A percentile compares a stretch with the other conserved stretches of the same genome.
These are phyloP conservation scores for Unio pictorum DNA, from an alignment of 2,888 invertebrate genomes.

Conservation along the genomic window DNA sequence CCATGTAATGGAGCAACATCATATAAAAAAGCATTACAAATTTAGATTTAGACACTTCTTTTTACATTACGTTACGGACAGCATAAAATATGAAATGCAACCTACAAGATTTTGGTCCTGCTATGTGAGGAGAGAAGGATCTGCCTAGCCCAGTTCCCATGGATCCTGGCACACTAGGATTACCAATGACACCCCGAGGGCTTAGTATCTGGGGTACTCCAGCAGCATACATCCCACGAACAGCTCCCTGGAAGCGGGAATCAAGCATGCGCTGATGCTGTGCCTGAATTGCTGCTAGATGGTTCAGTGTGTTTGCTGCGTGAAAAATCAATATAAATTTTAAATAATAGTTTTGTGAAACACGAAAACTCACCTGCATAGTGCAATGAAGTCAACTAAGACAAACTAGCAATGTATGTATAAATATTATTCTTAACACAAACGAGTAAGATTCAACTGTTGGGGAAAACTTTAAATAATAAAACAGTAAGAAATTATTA, in stretches of 20 bases:
- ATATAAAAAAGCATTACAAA: not conserved
- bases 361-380: too few species aligned
- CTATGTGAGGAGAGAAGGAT: slow-evolving; percentile 45
- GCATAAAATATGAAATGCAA: not conserved
- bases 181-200: slow-evolving; percentile 30
- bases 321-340: too few species aligned
- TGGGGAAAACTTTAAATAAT: too few species aligned
- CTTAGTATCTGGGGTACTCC: slow-evolving; percentile 30
- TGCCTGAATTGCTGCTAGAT: slow-evolving; percentile 33
- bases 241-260: slow-evolving; percentile 47
- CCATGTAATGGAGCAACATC: too few species aligned
- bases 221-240: slow-evolving; percentile 36
- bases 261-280: slow-evolving; percentile 55
- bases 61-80: not conserved
- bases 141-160: slow-evolving; percentile 28
- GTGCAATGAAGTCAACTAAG: too few species aligned
- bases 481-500: too few species aligned
- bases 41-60: slow-evolving; percentile 1
- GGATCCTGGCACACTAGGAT: slow-evolving; percentile 13
- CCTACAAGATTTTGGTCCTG: slow-evolving; percentile 21
- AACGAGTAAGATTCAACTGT: too few species aligned
- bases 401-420: too few species aligned
- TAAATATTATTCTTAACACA: too few species aligned
- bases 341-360: too few species aligned
- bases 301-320: not conserved